These are phyloP conservation scores for Tachina fera DNA, from an alignment of 2,888 invertebrate species.

Conservation along the genomic window DNA sequence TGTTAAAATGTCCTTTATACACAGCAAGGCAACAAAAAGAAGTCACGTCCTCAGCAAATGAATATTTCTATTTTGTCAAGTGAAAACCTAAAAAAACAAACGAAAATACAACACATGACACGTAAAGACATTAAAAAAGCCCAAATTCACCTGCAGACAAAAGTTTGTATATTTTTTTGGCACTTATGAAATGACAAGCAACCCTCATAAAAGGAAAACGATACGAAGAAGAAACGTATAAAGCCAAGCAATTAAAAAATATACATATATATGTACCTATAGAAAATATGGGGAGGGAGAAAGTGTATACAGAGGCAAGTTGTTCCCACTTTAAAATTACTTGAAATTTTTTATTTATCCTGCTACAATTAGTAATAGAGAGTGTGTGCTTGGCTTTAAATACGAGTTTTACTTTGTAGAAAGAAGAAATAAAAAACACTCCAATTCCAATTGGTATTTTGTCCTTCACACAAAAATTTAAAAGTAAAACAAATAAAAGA, in stretches of 20 bases:
- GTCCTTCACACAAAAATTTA: neutral
- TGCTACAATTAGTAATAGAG: neutral
- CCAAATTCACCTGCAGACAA: conserved; percentile 17
- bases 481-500: too few species aligned
- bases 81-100: neutral
- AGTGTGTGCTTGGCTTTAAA: neutral
- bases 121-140: conserved; percentile 17
- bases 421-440: neutral
- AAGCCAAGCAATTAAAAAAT: neutral
- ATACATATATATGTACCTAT: neutral
- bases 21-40: neutral
- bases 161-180: neutral
- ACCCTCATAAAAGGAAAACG: neutral
- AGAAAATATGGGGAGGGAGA: neutral
- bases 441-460: neutral
- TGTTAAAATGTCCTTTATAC: conserved; percentile 1
- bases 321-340: conserved; percentile 27
- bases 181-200: neutral
- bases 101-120: conserved; percentile 9
- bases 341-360: conserved; percentile 1
- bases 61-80: neutral
- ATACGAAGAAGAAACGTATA: neutral
- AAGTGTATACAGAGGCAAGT: neutral
- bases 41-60: conserved; percentile 4
- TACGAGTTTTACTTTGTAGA: neutral